phyloP scores from a whole-genome alignment of 1,140 invertebrate species.

The Lerema accius region DNA sequence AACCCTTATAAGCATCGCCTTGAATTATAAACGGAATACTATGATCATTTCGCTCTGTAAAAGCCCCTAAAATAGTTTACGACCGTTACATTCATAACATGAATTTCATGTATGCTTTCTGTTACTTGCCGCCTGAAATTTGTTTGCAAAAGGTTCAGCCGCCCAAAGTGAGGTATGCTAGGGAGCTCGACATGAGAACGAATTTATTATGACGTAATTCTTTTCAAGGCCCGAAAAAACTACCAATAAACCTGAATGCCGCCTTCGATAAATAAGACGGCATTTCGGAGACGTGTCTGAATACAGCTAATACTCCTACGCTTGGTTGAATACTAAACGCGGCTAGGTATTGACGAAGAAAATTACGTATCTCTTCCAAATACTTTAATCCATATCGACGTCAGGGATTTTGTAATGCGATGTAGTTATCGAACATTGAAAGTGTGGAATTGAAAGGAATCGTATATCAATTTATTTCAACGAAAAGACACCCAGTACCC shows the following conservation, averaged over 20 bases:
- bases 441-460: not conserved
- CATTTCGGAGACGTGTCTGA: not conserved
- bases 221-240: not conserved
- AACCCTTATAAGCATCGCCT: too few species aligned
- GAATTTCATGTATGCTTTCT: not conserved
- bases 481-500: not conserved
- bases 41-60: too few species aligned
- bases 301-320: conserved; percentile 4
- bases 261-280: not conserved
- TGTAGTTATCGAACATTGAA: not conserved
- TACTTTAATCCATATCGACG: not conserved
- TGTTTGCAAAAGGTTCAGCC: not conserved
- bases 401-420: not conserved
- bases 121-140: not conserved
- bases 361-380: conserved; percentile 9
- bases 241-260: not conserved
- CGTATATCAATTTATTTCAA: not conserved
- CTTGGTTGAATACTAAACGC: conserved; percentile 3
- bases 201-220: conserved; percentile 6
- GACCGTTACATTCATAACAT: not conserved
- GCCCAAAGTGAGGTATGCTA: not conserved
- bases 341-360: not conserved
- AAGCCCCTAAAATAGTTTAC: conserved; percentile 5
- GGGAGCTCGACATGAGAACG: not conserved
- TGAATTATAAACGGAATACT: too few species aligned